These are phyloP conservation scores for Thalassarche chlororhynchos DNA, from an alignment of 2,113 vertebrate genomes.

Conservation along the genomic window DNA sequence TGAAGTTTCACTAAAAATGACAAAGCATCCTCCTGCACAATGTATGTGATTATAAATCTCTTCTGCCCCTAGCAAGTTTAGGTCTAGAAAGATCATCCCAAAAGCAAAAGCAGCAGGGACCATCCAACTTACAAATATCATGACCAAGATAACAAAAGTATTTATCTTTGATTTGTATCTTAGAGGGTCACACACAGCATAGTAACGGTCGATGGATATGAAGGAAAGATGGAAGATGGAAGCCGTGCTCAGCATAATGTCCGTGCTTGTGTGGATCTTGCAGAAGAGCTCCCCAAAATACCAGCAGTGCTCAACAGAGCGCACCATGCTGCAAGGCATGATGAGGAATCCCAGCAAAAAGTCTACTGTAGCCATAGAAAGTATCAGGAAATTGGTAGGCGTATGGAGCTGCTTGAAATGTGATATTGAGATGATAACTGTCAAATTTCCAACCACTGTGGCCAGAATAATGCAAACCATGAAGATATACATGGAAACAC, in stretches of 20 bases:
- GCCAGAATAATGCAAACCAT: conserved; percentile 75
- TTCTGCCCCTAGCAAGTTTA: conserved; percentile 79
- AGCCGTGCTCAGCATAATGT: conserved; percentile 81
- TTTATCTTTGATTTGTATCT: conserved; percentile 80
- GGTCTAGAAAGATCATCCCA: conserved; percentile 80
- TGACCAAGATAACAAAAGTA: conserved; percentile 43
- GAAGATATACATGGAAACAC: conserved; percentile 73
- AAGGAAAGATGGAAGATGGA: conserved; percentile 84
- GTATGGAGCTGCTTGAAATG: conserved; percentile 82
- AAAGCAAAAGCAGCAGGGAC: conserved; percentile 78
- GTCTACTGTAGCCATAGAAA: conserved; percentile 81
- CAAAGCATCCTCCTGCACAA: conserved; percentile 73
- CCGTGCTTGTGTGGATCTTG: conserved; percentile 78
- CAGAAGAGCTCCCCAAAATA: conserved; percentile 83
- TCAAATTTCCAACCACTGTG: conserved; percentile 81
- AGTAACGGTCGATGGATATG: conserved; percentile 84
- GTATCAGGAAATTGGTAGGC: conserved; percentile 80
- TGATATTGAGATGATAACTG: conserved; percentile 79
- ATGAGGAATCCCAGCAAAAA: conserved; percentile 79
- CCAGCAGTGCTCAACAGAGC: conserved; percentile 83
- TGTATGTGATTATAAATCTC: conserved; percentile 55
- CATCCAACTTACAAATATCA: conserved; percentile 81
- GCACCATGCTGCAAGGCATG: conserved; percentile 87
- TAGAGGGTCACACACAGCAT: conserved; percentile 79
- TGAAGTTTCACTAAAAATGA: conserved; percentile 78